These are phyloP conservation scores for Aphidoletes aphidimyza DNA, from an alignment of 2,888 invertebrate genomes.

Conservation along the genomic window DNA sequence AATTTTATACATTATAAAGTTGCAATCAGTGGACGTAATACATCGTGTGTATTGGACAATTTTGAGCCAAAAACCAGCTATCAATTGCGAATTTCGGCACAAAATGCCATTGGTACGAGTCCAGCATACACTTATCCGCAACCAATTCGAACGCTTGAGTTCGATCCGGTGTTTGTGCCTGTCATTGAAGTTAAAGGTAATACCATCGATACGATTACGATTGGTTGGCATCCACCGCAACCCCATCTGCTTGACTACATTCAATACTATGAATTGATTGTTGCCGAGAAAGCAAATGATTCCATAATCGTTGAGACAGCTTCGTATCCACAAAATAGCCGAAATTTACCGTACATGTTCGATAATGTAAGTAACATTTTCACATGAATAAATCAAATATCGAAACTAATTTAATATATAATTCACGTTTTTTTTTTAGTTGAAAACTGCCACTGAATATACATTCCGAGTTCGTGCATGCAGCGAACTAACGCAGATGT, in stretches of 20 bases:
- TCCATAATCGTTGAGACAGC: conserved; percentile 70
- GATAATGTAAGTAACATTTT: conserved; percentile 62
- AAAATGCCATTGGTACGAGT: conserved; percentile 74
- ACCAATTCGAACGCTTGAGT: conserved; percentile 72
- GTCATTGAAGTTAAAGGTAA: conserved; percentile 79
- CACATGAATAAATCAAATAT: background rate
- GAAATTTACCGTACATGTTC: conserved; percentile 81
- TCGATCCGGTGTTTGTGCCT: conserved; percentile 83
- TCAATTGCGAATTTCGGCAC: conserved; percentile 74
- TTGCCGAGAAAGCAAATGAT: conserved; percentile 70
- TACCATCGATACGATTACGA: conserved; percentile 77
- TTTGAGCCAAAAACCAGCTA: conserved; percentile 76
- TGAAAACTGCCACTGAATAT: conserved; percentile 83
- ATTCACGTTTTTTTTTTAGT: conserved; percentile 61
- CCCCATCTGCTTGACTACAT: conserved; percentile 74
- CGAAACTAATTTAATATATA: background rate
- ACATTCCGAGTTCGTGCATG: conserved; percentile 84
- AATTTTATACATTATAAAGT: conserved; percentile 71
- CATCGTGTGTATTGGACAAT: conserved; percentile 76
- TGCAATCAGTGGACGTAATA: conserved; percentile 73
- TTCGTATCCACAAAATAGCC: conserved; percentile 73
- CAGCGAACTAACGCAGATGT: conserved; percentile 78
- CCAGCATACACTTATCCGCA: conserved; percentile 68
- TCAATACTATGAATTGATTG: conserved; percentile 79
- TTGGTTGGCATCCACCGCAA: conserved; percentile 81